Percentiles rank a stretch among this genome's conserved stretches.
Evolutionary conservation across 2,113 vertebrate genomes (phyloP).

Genomic region (Coregonus clupeaformis): DNA sequence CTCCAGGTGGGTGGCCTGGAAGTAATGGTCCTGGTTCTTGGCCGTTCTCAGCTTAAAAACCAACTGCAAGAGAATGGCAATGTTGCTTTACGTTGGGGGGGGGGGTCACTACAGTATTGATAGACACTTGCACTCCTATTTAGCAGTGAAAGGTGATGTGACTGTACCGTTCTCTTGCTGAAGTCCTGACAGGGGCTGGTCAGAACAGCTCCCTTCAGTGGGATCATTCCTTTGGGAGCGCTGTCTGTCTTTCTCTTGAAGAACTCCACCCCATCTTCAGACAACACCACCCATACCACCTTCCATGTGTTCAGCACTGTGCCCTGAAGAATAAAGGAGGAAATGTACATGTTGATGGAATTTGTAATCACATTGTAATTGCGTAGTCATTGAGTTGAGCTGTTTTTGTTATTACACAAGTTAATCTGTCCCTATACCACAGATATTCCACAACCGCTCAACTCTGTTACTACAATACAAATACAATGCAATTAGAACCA

Average conservation of each 20-base stretch:
- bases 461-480: too few species aligned
- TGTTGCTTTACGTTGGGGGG: neutral
- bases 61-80: conserved; percentile 72
- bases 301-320: conserved; percentile 93
- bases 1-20: conserved; percentile 90
- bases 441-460: too few species aligned
- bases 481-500: too few species aligned
- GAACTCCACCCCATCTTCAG: conserved; percentile 91
- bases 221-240: conserved; percentile 94
- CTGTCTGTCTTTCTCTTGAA: conserved; percentile 91
- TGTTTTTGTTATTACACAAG: too few species aligned
- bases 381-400: neutral
- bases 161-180: conserved; percentile 82
- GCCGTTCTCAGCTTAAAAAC: conserved; percentile 87
- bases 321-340: conserved; percentile 69
- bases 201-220: conserved; percentile 84
- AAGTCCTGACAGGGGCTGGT: conserved; percentile 89
- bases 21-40: conserved; percentile 93
- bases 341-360: conserved; percentile 1
- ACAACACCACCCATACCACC: conserved; percentile 88
- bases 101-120: neutral
- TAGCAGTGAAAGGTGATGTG: neutral
- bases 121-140: neutral
- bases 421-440: too few species aligned
- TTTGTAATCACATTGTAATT: neutral